These are phyloP conservation scores for Cheilosia vernalis DNA, from an alignment of 2,888 invertebrate genomes.

Conservation along the genomic window DNA sequence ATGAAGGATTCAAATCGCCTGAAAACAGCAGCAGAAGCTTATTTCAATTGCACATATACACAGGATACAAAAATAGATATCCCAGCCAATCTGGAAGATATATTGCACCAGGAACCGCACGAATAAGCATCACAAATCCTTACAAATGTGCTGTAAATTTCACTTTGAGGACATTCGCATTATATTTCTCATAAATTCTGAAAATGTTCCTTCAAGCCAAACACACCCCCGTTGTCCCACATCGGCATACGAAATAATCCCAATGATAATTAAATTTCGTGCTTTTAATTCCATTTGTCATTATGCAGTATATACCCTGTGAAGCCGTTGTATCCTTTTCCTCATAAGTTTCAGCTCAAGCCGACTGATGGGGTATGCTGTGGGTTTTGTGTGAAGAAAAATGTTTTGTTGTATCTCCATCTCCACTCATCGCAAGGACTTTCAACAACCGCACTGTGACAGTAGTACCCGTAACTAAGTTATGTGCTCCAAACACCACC, in stretches of 20 bases:
- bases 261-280: slow-evolving; percentile 64
- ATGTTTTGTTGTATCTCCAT: slow-evolving; percentile 27
- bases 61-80: not conserved
- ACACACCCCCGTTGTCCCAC: not conserved
- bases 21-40: too few species aligned
- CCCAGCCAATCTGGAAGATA: not conserved
- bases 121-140: not conserved
- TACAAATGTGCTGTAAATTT: not conserved
- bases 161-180: not conserved
- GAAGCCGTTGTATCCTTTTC: slow-evolving; percentile 49
- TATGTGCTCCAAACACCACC: slow-evolving; percentile 32
- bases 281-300: slow-evolving; percentile 69
- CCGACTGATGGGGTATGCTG: slow-evolving; percentile 41
- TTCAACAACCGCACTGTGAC: slow-evolving; percentile 58
- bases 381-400: slow-evolving; percentile 2
- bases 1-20: not conserved
- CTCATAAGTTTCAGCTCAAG: slow-evolving; percentile 43
- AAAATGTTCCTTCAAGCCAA: not conserved
- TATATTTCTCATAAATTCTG: not conserved
- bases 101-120: not conserved
- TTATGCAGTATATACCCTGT: slow-evolving; percentile 43
- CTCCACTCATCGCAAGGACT: slow-evolving; percentile 39
- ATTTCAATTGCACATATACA: not conserved
- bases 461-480: slow-evolving; percentile 63
- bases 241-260: slow-evolving; percentile 33